Base-by-base conservation (phyloP, 92 coral and sea anemone genomes). In the Epizoanthus scotinus region DNA sequence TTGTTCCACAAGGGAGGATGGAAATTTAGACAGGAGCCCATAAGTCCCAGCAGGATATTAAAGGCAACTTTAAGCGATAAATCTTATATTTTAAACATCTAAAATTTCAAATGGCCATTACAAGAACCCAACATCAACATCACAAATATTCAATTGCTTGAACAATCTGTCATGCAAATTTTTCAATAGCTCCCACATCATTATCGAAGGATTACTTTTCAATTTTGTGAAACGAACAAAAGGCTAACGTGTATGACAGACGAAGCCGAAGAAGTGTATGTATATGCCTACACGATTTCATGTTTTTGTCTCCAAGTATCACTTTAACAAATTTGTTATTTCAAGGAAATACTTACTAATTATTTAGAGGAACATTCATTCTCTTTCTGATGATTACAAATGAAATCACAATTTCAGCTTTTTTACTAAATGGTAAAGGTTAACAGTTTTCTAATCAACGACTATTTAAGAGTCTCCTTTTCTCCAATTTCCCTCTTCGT, bases 291-390 rank as follows among this genome's bases (percentile, higher is more conserved):
- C 13, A 40, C 12, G 4, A 28, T 73, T 73, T 73, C 47, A 8
- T 28, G 36, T 36, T 38, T 40, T 0, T 73, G 31, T 73, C 36
- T 73, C 66, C 49, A 3, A 50, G 65, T 73, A 73, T 73, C 79
- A 28, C 61, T 75, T 75, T 59, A 6, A 64, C 31, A 22, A 53
- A 75, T 58, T 75, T 59, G 68, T n/a, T 60, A 75, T 75, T 75
- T 75, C 63, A 25, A 75, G 81, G 58, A 75, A 75, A 59, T 60
- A 57, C 81, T 75, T 58, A 68, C 67, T 20, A 75, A 38, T 75
- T 59, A 75, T 58, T 34, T 20, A 59, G 68, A 47, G 38, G 68
- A 7, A 75, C 24, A 60, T 26, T 75, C 68, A 75, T 40, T 40
- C 67, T 59, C 31, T 56, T 15, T 59, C 47, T 59, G 44, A 73